These are phyloP conservation scores for Microcebus murinus DNA, from an alignment of 2,113 vertebrate genomes.

Conservation along the genomic window DNA sequence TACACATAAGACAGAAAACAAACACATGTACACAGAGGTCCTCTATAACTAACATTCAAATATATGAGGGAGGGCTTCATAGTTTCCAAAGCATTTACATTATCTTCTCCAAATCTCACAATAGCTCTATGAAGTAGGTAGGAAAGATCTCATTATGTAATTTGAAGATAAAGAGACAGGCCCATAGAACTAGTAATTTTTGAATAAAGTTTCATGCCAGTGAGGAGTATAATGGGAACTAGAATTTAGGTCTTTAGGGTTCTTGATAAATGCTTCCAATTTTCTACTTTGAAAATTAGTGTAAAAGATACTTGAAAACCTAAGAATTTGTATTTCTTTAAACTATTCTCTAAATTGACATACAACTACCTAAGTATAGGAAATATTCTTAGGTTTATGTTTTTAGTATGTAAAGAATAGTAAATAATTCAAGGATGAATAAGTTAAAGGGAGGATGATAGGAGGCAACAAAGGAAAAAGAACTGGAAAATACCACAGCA, in stretches of 20 bases:
- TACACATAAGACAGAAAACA: background rate
- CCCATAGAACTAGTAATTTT: background rate
- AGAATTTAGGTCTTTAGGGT: constrained; percentile 1
- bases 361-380: background rate
- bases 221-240: background rate
- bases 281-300: background rate
- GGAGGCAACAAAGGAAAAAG: background rate
- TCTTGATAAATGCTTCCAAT: background rate
- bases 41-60: background rate
- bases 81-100: background rate
- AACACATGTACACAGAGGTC: background rate
- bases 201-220: background rate
- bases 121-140: background rate
- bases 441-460: background rate
- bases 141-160: background rate
- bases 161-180: background rate
- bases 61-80: background rate
- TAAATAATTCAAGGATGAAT: background rate
- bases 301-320: background rate
- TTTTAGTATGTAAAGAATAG: constrained; percentile 9
- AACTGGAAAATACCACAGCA: background rate
- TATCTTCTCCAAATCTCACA: background rate
- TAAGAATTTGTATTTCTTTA: constrained; percentile 14
- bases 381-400: background rate
- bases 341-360: background rate